Evolutionary conservation across 2,113 vertebrate genomes (phyloP).

Genomic region (Centropus unirufus): DNA sequence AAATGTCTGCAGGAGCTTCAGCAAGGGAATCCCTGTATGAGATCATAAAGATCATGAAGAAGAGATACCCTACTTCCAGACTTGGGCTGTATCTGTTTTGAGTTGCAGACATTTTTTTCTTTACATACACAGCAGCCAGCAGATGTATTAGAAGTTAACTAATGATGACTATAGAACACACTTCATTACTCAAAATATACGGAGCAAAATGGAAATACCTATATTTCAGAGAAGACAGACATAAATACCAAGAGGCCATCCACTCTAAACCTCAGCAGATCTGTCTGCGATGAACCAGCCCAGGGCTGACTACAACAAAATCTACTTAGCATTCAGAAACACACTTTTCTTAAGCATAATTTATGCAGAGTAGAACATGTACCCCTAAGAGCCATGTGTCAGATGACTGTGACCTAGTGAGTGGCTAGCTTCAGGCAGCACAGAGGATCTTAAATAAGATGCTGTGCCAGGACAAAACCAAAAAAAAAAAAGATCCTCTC

Average conservation of each 20-base stretch:
- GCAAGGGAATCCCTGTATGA: background rate
- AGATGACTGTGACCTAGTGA: background rate
- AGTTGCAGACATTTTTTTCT: background rate
- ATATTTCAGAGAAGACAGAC: background rate
- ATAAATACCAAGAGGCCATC: background rate
- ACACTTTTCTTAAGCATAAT: background rate
- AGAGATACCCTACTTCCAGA: background rate
- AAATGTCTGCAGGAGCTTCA: background rate
- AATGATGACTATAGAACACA: background rate
- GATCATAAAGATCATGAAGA: background rate
- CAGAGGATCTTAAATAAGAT: background rate
- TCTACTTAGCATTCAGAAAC: background rate
- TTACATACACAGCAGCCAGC: background rate
- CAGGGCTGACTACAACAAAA: background rate
- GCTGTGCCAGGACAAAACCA: background rate
- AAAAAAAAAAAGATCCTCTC: background rate
- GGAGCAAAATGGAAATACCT: background rate
- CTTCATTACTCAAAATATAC: background rate
- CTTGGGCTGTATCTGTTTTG: background rate
- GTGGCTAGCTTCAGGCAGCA: background rate
- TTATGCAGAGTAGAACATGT: background rate
- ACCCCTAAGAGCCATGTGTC: background rate
- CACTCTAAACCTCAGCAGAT: background rate
- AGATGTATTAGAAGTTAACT: background rate
- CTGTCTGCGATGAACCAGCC: background rate